A percentile compares a stretch with the other conserved stretches of the same genome.
Conservation (phyloP, 2,797 vertebrate species). For the Florisuga fusca region DNA sequence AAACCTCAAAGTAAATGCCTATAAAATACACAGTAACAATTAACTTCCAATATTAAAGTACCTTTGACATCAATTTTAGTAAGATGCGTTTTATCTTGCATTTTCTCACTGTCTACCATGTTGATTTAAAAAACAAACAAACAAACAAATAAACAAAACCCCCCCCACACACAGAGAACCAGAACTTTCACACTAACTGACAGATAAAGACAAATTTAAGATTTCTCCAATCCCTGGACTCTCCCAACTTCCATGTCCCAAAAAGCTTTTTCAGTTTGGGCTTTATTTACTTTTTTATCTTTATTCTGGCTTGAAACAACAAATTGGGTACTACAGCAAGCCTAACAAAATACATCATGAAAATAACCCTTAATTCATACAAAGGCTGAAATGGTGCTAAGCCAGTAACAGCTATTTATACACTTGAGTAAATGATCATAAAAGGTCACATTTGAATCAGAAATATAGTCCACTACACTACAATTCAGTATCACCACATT, state of each 20-base stretch:
- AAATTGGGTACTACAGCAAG: background rate
- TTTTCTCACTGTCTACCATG: background rate
- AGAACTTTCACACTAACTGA: too few species aligned
- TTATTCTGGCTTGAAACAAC: background rate
- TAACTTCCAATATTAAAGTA: background rate
- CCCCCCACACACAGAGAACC: too few species aligned
- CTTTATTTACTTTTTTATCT: background rate
- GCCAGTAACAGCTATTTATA: background rate
- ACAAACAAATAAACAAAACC: background rate
- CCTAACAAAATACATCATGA: background rate
- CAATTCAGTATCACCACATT: background rate
- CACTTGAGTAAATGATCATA: fast-evolving
- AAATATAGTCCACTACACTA: background rate
- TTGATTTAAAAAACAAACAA: background rate
- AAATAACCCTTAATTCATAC: background rate
- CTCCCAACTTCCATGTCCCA: too few species aligned
- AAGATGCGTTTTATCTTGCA: background rate
- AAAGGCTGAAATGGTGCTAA: background rate
- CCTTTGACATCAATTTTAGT: background rate
- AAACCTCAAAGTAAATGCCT: background rate
- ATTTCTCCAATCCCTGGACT: background rate
- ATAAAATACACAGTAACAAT: background rate
- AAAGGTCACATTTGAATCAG: background rate
- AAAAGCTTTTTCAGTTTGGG: background rate
- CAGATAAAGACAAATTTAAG: background rate